phyloP scores from a whole-genome alignment of 2,888 invertebrate species.

The Cosmia trapezina region DNA sequence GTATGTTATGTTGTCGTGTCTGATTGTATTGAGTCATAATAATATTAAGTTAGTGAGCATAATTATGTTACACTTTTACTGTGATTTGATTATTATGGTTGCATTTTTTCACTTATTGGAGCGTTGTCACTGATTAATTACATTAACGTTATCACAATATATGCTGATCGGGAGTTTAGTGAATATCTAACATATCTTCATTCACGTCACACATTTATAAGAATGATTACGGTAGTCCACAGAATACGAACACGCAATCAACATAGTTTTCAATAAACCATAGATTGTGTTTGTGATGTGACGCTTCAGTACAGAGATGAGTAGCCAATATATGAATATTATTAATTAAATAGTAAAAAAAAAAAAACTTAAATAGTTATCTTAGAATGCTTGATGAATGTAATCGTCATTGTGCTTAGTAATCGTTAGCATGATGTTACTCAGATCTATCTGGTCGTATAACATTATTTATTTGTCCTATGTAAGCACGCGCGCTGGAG shows the following conservation, averaged over 20 bases:
- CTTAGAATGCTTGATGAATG: constrained; percentile 89
- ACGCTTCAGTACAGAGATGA: constrained; percentile 87
- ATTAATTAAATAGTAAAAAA: constrained; percentile 82
- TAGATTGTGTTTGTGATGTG: constrained; percentile 82
- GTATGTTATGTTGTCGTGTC: constrained; percentile 82
- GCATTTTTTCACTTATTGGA: constrained; percentile 83
- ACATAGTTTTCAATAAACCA: constrained; percentile 64
- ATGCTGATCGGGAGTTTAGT: constrained; percentile 49
- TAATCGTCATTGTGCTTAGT: constrained; percentile 90
- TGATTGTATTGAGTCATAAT: constrained; percentile 86
- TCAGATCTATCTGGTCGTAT: constrained; percentile 80
- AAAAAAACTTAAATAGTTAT: constrained; percentile 81
- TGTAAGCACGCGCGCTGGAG: constrained; percentile 60
- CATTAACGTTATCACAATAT: constrained; percentile 54
- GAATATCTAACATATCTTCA: constrained; percentile 57
- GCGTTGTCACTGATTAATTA: constrained; percentile 67
- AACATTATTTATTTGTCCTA: constrained; percentile 73
- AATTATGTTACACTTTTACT: constrained; percentile 86
- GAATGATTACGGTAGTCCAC: constrained; percentile 50
- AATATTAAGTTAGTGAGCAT: constrained; percentile 86
- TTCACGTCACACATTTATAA: constrained; percentile 49
- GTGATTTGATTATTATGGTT: constrained; percentile 88
- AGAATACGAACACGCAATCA: constrained; percentile 45
- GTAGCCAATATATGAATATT: constrained; percentile 85
- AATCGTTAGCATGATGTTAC: constrained; percentile 88